These are phyloP conservation scores for Pachliopta kotzebuea DNA, from an alignment of 2,888 invertebrate genomes.

Conservation along the genomic window DNA sequence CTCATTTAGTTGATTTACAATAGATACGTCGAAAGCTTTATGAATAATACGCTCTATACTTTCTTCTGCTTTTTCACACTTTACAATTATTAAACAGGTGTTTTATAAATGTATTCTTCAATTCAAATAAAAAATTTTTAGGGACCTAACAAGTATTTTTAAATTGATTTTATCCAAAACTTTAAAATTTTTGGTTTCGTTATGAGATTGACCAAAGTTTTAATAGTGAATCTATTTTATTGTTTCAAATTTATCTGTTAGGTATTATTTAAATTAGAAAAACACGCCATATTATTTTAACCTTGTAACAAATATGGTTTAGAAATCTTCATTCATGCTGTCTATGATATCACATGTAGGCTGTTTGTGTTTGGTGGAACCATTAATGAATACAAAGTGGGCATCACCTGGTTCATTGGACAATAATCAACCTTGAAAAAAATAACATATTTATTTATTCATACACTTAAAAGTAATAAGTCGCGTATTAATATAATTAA, in stretches of 20 bases:
- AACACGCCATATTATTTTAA: conserved; percentile 14
- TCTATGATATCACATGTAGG: conserved; percentile 27
- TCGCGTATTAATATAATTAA: not conserved
- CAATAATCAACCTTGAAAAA: conserved; percentile 36
- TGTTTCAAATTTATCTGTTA: conserved; percentile 12
- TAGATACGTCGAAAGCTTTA: conserved; percentile 6
- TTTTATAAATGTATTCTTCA: not conserved
- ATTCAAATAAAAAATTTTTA: not conserved
- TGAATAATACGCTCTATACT: not conserved
- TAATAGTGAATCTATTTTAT: not conserved
- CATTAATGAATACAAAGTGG: conserved; percentile 26
- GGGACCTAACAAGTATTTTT: too few species aligned
- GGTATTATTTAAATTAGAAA: conserved; percentile 18
- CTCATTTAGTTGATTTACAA: conserved; percentile 39
- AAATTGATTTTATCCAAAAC: too few species aligned
- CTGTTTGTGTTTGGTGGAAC: conserved; percentile 26
- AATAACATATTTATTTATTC: not conserved
- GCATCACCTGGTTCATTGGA: conserved; percentile 15
- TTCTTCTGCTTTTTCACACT: not conserved
- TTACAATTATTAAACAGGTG: not conserved
- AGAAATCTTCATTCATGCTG: conserved; percentile 31
- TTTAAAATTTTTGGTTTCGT: not conserved
- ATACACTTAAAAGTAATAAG: not conserved
- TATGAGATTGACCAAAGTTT: not conserved
- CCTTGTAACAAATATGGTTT: conserved; percentile 33